Percentiles rank a stretch among this genome's conserved stretches.
Conservation (phyloP, 1,140 invertebrate genomes). For the Diorhabda carinulata region DNA sequence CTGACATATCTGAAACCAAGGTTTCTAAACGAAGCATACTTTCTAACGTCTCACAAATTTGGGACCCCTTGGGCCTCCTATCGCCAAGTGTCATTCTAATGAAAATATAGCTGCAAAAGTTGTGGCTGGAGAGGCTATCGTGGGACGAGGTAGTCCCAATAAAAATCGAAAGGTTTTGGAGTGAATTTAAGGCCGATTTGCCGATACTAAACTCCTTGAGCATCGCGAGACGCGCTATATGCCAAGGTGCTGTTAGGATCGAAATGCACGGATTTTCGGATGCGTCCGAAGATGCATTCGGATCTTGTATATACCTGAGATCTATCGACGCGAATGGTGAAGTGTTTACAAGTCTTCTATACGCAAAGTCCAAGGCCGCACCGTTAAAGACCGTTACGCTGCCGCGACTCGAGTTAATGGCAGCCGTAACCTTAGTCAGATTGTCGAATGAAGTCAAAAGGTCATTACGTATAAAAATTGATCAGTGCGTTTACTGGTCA, state of each 20-base stretch:
- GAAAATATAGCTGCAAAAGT: constrained; percentile 12
- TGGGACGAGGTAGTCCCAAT: constrained; percentile 17
- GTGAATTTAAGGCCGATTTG: constrained; percentile 4
- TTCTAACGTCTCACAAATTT: constrained; percentile 12
- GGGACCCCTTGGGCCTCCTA: constrained; percentile 16
- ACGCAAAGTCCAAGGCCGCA: constrained; percentile 28
- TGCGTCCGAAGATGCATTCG: constrained; percentile 13
- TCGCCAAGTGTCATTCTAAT: constrained; percentile 11
- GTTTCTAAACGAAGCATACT: constrained; percentile 5
- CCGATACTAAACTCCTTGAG: background rate
- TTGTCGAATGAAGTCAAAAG: background rate
- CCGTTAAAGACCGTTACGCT: constrained; percentile 12
- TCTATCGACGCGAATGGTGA: constrained; percentile 14
- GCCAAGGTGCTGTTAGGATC: background rate
- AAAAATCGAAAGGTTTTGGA: constrained; percentile 8
- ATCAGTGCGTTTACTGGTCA: constrained; percentile 20
- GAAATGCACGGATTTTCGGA: constrained; percentile 22
- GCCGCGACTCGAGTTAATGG: background rate
- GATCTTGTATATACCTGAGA: constrained; percentile 6
- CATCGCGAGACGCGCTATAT: constrained; percentile 1
- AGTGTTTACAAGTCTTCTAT: constrained; percentile 23
- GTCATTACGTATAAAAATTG: constrained; percentile 32
- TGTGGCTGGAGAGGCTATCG: constrained; percentile 11
- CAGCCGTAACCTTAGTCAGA: too few species aligned
- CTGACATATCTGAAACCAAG: too few species aligned